A percentile compares a stretch with the other conserved stretches of the same genome.
Conservation (phyloP, 1,140 invertebrate species). For the Drosophila varians region DNA sequence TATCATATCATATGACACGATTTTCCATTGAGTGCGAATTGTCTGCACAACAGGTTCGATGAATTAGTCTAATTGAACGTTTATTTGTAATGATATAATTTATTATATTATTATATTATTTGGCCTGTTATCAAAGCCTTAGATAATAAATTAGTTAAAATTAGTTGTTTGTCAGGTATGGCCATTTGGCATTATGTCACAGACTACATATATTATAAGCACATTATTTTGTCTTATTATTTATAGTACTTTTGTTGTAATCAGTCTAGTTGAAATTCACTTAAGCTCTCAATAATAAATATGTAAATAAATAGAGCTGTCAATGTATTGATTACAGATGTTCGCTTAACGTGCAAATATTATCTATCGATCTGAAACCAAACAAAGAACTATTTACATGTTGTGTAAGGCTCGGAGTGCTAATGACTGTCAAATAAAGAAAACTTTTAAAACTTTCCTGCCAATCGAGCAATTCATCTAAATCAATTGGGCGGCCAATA, state of each 20-base stretch:
- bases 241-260: conserved; percentile 27
- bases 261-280: conserved; percentile 6
- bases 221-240: conserved; percentile 5
- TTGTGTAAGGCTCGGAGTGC: not conserved
- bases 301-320: conserved; percentile 9
- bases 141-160: conserved; percentile 25
- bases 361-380: conserved; percentile 3
- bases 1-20: conserved; percentile 61
- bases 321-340: conserved; percentile 6
- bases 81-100: conserved; percentile 46
- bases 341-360: conserved; percentile 14
- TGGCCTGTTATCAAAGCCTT: conserved; percentile 19
- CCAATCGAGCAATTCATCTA: conserved; percentile 23
- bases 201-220: conserved; percentile 11
- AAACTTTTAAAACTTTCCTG: not conserved
- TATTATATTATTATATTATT: conserved; percentile 34
- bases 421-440: not conserved
- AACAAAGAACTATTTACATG: conserved; percentile 14
- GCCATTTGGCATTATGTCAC: conserved; percentile 24
- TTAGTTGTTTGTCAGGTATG: conserved; percentile 32
- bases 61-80: conserved; percentile 35
- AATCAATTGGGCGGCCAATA: conserved; percentile 35
- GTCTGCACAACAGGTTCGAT: conserved; percentile 13
- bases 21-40: conserved; percentile 13
- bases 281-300: not conserved